Evolutionary conservation across 1,140 invertebrate species (phyloP), one percentile per base, ranked within the genome.

Genomic region (Hycleus cichorii): DNA sequence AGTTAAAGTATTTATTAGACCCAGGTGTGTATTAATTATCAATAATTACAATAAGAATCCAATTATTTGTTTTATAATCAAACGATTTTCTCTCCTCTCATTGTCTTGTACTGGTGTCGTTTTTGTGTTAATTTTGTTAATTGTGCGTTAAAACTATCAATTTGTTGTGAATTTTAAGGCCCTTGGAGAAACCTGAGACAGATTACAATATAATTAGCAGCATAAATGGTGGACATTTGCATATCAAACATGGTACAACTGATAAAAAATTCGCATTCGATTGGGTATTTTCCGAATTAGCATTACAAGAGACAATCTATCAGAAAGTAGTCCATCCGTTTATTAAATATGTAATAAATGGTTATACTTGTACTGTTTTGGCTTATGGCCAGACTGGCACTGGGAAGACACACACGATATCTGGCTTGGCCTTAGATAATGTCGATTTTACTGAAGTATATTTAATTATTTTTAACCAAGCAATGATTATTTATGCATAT

Each of bases 361-460:
- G 95, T 0, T 97, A 95, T 73, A 97, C 97, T 75, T 93, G 93
- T 3, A 97, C 94, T 0, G 93, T 97, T 24, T 93, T 97, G 76
- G 95, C 95, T 0, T 97, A 97, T 73, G 95, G 95, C 0, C 94
- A 96, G 75, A 96, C 93, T 0, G 94, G 93, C 11, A 96, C 93
- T 1, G 95, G 94, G 1, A 97, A 97, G 76, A 97, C 95, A 0
- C 95, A 90, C 70, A 96, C 94, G 7, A 97, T 97, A 92, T 91
- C 93, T 63, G 94, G 93, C n/a, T 47, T 60, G 2, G 32, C 43
- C 9, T 38, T 12, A 38, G 25, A 77, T 84, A 60, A 81, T 88
- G 57, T 81, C 83, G 11, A 86, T 85, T 3, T 87, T 90, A 0
- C 89, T 93, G 67, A 78, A 90, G 7, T 51, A 47, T 10, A 39